These are phyloP conservation scores for Sylvia atricapilla DNA, from an alignment of 2,113 vertebrate genomes.

Conservation along the genomic window DNA sequence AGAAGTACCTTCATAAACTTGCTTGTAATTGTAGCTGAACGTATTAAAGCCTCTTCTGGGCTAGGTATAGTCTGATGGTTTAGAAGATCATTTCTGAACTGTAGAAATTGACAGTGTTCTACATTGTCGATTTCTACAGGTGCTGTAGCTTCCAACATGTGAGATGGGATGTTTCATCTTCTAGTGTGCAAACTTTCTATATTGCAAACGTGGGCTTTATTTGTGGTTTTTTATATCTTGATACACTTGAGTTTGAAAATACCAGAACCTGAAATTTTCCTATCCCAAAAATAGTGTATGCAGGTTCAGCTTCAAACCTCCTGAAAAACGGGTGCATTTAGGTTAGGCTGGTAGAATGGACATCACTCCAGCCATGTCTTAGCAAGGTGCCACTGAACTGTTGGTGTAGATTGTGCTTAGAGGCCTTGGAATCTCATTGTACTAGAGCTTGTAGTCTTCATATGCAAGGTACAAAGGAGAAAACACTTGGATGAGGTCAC, in stretches of 20 bases:
- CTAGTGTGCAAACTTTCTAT: not conserved
- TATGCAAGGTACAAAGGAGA: not conserved
- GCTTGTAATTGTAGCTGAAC: not conserved
- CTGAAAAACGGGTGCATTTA: not conserved
- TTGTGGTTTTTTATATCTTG: not conserved
- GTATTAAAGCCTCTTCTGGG: not conserved
- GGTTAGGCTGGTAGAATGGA: not conserved
- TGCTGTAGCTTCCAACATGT: not conserved
- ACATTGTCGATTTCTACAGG: not conserved
- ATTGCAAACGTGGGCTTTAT: not conserved
- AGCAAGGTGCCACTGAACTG: not conserved
- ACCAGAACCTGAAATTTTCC: not conserved
- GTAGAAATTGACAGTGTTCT: not conserved
- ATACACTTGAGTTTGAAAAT: not conserved
- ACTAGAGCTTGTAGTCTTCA: not conserved
- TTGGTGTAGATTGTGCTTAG: not conserved
- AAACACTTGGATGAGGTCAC: not conserved
- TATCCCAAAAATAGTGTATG: not conserved
- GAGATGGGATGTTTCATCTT: not conserved
- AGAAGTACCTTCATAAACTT: not conserved
- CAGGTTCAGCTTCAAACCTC: not conserved
- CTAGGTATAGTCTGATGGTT: not conserved
- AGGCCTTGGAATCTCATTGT: not conserved
- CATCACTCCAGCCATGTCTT: not conserved
- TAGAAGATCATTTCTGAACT: not conserved